These are phyloP conservation scores for Anas georgica DNA, from an alignment of 2,797 vertebrate species.

Conservation along the genomic window DNA sequence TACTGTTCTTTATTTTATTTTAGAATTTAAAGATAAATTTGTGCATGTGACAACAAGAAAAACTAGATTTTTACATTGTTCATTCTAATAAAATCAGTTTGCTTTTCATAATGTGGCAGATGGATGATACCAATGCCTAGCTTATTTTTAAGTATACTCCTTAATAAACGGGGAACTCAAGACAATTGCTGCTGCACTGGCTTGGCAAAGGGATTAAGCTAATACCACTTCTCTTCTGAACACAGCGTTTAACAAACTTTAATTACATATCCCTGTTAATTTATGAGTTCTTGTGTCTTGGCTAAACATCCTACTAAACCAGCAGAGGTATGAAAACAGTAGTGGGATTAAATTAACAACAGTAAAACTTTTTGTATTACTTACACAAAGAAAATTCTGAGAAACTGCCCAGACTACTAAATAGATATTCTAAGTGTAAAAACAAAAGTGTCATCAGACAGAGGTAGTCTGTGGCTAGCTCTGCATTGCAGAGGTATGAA, in stretches of 20 bases:
- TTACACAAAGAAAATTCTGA: background rate
- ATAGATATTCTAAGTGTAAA: background rate
- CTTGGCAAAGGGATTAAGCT: constrained; percentile 1
- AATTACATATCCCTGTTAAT: constrained; percentile 6
- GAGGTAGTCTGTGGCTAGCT: background rate
- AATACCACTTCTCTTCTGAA: constrained; percentile 6
- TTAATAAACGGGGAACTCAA: background rate
- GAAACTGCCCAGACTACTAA: background rate
- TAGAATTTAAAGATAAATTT: background rate
- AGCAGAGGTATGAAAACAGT: background rate
- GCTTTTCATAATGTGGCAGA: background rate
- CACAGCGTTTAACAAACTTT: background rate
- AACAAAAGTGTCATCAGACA: background rate
- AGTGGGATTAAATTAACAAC: background rate
- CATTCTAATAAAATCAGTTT: background rate
- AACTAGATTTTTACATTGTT: background rate
- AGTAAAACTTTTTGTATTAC: background rate
- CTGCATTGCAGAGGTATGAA: constrained; percentile 41
- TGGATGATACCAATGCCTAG: background rate
- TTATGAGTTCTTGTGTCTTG: background rate
- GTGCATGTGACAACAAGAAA: background rate
- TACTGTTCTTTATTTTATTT: background rate
- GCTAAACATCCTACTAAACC: background rate
- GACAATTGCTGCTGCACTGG: background rate
- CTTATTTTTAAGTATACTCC: background rate